Percentiles rank a stretch among this genome's conserved stretches.
These are phyloP conservation scores for Nematolebias whitei DNA, from an alignment of 2,113 vertebrate species.

Conservation along the genomic window DNA sequence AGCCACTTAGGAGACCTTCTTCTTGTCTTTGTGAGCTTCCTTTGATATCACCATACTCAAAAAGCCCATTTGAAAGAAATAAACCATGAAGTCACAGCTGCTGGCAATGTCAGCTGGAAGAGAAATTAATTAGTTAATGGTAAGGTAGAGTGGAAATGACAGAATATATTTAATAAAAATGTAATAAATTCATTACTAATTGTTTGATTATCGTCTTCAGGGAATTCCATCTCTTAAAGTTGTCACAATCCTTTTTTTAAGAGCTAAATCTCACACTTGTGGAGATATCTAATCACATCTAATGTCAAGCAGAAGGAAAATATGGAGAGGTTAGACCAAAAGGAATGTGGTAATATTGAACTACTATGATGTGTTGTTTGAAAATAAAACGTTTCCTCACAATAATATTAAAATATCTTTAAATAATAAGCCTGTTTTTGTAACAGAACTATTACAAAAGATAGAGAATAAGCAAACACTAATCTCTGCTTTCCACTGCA, in stretches of 20 bases:
- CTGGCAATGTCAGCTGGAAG: conserved; percentile 41
- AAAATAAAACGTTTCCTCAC: too few species aligned
- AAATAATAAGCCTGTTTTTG: too few species aligned
- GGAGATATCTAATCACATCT: conserved; percentile 25
- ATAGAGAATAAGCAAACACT: too few species aligned
- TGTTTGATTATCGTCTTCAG: conserved; percentile 6
- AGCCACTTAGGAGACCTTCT: conserved; percentile 61
- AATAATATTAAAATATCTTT: too few species aligned
- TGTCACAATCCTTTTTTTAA: conserved; percentile 20
- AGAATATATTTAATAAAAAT: conserved; percentile 37
- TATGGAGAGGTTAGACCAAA: background rate
- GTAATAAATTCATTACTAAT: too few species aligned
- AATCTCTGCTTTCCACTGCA: conserved; percentile 1
- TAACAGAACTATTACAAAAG: too few species aligned
- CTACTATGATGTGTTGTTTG: too few species aligned
- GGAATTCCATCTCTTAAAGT: conserved; percentile 20
- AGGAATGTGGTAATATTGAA: too few species aligned
- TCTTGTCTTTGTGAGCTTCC: conserved; percentile 58
- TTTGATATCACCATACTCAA: conserved; percentile 39
- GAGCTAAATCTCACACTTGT: conserved; percentile 4
- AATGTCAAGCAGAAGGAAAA: conserved; percentile 3
- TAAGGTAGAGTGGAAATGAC: conserved; percentile 25
- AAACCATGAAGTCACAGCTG: conserved; percentile 62
- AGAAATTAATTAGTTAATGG: conserved; percentile 35
- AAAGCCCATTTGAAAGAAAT: conserved; percentile 53